A percentile compares a stretch with the other conserved stretches of the same genome.
phyloP scores from a whole-genome alignment of 2,113 vertebrate genomes.

The Diadophis punctatus region DNA sequence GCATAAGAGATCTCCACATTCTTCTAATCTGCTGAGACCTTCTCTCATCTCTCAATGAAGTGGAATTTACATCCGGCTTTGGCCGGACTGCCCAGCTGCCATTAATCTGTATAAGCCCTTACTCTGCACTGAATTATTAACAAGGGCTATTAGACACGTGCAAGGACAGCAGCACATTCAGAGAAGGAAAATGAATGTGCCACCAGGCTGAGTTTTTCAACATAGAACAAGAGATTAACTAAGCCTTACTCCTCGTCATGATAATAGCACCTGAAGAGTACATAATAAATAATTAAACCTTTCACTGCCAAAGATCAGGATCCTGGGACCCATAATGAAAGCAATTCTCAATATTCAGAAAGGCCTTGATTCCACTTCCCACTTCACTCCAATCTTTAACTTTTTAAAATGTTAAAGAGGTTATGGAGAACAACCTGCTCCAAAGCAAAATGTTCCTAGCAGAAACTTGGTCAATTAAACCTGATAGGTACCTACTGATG shows the following conservation, averaged over 20 bases:
- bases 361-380: background rate
- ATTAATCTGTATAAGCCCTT: slow-evolving; percentile 52
- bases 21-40: background rate
- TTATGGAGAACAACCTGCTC: background rate
- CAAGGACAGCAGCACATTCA: slow-evolving; percentile 6
- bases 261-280: background rate
- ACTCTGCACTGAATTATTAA: slow-evolving; percentile 62
- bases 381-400: background rate
- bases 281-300: slow-evolving; percentile 52
- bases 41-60: background rate
- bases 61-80: background rate
- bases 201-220: slow-evolving; percentile 54
- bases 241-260: background rate
- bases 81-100: background rate
- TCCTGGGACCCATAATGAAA: background rate
- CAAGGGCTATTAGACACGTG: slow-evolving; percentile 48
- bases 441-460: background rate
- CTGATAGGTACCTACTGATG: background rate
- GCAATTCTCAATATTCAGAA: background rate
- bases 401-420: background rate
- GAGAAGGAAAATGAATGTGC: slow-evolving; percentile 44
- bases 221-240: slow-evolving; percentile 35
- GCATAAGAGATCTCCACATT: background rate
- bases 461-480: background rate
- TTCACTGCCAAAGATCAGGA: background rate